Evolutionary conservation across 92 coral and sea anemone species (phyloP), one percentile per base, ranked within the genome.

Genomic region (Muricea muricata): DNA sequence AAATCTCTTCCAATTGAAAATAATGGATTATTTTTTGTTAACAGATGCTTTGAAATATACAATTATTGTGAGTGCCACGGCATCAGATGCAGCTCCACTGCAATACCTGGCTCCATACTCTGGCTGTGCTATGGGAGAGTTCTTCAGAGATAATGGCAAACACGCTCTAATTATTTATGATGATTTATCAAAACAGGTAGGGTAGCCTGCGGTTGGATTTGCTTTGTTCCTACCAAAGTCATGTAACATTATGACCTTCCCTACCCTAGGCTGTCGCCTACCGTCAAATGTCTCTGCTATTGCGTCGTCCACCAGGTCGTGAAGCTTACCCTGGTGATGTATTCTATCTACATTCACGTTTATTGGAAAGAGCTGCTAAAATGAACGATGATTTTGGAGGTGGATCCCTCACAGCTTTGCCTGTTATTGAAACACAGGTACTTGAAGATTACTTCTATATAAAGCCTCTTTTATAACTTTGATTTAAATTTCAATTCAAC

Each of bases 271-370:
- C 98, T 75, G 99, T 97, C 25, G 99, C 99, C n/a, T 97, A 97
- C 57, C 99, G 99, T 93, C 99, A 97, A 89, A 97, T 97, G 99
- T 97, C 99, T 10, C 92, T 97, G 78, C 75, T 97, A 89, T 86
- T 97, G 81, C 92, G 99, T 65, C 97, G 99, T 85, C 99, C 99
- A 31, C 99, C 99, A 20, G 99, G 99, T 80, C 99, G 99, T 80
- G 99, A 97, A 88, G 99, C 99, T 46, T 97, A 97, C 93, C 99
- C 99, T 46, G 99, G 99, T 82, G 99, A 97, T 85, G 99, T 97
- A 63, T 97, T 97, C 93, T 97, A 97, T 83, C 97, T 97, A 71
- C 99, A 97, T 75, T 97, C 99, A 0, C 99, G 99, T 87, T 96
- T 97, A 14, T 87, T 97, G 57, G 99, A 97, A 71, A 94, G 99